phyloP scores from a whole-genome alignment of 2,797 vertebrate genomes.

The Numenius phaeopus region DNA sequence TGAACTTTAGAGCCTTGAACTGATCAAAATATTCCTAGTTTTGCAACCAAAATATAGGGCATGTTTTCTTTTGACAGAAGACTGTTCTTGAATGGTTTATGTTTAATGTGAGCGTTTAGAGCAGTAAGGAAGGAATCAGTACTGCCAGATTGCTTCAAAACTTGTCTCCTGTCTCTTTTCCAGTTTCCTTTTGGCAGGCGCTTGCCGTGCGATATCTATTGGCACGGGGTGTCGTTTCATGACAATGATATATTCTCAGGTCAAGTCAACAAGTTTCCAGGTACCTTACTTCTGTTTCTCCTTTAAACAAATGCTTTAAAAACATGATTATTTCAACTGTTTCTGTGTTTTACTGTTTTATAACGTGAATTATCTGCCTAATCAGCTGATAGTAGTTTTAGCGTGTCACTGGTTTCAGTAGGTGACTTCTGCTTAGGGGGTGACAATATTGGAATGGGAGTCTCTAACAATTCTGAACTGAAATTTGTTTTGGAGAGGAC shows the following conservation, averaged over 20 bases:
- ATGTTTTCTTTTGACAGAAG: background rate
- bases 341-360: background rate
- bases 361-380: background rate
- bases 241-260: conserved; percentile 93
- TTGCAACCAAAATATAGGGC: background rate
- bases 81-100: background rate
- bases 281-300: conserved; percentile 74
- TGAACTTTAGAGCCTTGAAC: background rate
- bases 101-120: background rate
- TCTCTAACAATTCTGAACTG: background rate
- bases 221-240: conserved; percentile 96
- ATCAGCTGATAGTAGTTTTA: background rate
- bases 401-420: background rate
- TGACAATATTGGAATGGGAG: background rate
- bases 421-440: background rate
- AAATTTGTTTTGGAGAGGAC: background rate
- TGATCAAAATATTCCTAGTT: background rate
- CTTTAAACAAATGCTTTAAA: background rate
- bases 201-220: conserved; percentile 95
- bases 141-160: background rate
- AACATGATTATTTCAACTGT: background rate
- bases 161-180: background rate
- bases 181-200: conserved; percentile 93
- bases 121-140: background rate
- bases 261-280: conserved; percentile 99